Evolutionary conservation across 2,113 vertebrate species (phyloP), one percentile per base, ranked within the genome.

Genomic region (Mirza zaza): DNA sequence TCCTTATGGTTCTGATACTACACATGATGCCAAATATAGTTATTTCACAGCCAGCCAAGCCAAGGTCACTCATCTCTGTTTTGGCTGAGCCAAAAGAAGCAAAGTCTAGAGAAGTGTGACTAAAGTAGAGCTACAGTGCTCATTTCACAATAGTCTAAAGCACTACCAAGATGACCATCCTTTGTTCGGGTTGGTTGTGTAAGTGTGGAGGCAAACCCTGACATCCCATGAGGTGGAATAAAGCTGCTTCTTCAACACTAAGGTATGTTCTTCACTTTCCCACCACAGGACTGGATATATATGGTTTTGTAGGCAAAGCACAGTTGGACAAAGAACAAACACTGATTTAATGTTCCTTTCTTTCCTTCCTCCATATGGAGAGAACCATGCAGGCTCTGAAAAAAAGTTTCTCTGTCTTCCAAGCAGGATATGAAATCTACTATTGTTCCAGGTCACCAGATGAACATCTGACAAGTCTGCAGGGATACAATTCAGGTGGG

Each of bases 1-100:
- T 89, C 42, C 50, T 76, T 95, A 61, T 85, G 50, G 55, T 36
- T 94, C 50, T 85, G 18, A 50, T 61, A 63, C 42, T 77, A 88
- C 27, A 80, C 48, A 39, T 70, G 83, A 76, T 63, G 12, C 36
- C 55, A 92, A 94, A 32, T 29, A 89, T 57, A 45, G 95, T 85
- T 82, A 76, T 81, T 96, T 95, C 42, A 76, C 36, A 96, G 71
- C 42, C 42, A 94, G n/a, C 6, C n/a, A 82, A 93, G 39, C 25
- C 3, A 21, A 63, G n/a, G 68, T 75, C n/a, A 36, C 11, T 93
- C 29, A 23, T 91, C 10, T 90, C 59, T 91, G 29, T 91, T 95
- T 97, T 73, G 27, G 39, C 23, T 75, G 59, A 83, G 25, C 59
- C 70, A 73, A 95, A 87, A 93, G 36, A 77, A 84, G 29, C 1